These are phyloP conservation scores for Petrocephalus schoutedeni DNA, from an alignment of 2,797 vertebrate genomes.

Conservation along the genomic window DNA sequence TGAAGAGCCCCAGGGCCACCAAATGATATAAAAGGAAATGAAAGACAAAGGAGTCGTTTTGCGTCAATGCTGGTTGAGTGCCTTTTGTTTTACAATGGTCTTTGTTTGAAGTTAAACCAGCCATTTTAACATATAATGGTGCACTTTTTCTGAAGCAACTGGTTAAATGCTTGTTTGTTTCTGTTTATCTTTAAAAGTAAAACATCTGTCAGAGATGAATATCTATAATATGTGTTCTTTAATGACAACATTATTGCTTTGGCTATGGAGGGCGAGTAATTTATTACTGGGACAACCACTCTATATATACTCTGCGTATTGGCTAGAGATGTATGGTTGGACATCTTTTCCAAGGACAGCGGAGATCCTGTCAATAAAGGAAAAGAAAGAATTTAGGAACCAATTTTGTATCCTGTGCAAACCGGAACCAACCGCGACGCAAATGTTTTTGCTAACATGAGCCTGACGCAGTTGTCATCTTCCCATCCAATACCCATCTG, in stretches of 20 bases:
- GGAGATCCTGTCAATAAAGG: not conserved
- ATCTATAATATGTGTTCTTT: not conserved
- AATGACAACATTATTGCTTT: not conserved
- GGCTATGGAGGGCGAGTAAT: not conserved
- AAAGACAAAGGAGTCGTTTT: not conserved
- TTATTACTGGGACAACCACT: not conserved
- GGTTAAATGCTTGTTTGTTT: conserved; percentile 14
- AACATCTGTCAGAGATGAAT: not conserved
- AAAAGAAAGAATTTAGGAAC: not conserved
- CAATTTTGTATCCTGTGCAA: not conserved
- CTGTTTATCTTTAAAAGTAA: not conserved
- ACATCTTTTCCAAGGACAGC: not conserved
- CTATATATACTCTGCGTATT: not conserved
- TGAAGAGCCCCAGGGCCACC: not conserved
- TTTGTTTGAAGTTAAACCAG: conserved; percentile 1
- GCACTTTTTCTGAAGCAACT: not conserved
- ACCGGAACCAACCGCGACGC: not conserved
- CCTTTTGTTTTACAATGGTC: not conserved
- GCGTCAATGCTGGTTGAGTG: not conserved
- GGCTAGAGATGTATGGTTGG: not conserved
- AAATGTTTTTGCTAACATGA: not conserved
- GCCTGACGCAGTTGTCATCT: not conserved
- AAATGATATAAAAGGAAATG: not conserved
- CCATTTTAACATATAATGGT: not conserved
- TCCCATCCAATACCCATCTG: not conserved